Base-by-base conservation (phyloP, 2,797 vertebrate species). In the Propithecus perrieri region DNA sequence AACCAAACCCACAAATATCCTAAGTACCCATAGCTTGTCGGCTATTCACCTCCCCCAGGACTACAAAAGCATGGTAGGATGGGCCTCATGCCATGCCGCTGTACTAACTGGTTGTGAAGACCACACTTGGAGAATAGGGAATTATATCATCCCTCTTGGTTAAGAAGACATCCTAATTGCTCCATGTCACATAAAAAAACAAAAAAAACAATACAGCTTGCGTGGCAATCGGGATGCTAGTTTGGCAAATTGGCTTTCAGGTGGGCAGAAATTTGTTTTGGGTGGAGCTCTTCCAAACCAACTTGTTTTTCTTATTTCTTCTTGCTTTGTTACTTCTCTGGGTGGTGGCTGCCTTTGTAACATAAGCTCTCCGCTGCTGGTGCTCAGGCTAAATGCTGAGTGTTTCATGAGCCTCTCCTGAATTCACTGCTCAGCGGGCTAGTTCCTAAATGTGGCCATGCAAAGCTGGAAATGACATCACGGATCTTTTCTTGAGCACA, bases 251-350 rank as follows among this genome's bases (percentile, higher is more conserved):
- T 92, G 85, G 63, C 89, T 95, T 88, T 95, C 75, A 86, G 96
- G 88, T 95, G 92, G 96, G 93, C 65, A 92, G 96, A 74, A 86
- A 89, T 86, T 83, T 93, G 85, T 94, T 97, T 88, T 15, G 81
- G 95, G 74, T 97, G 95, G 96, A 95, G 67, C 33, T 41, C 81
- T 91, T 96, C 94, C 97, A 97, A 97, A 74, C 63, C 90, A 88
- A 71, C 94, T 92, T 96, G 85, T 95, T 98, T 97, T 97, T 95
- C 93, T 92, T 30, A 89, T 89, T 96, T 94, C 59, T 85, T 92
- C 46, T 76, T 80, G 67, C 85, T 95, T 65, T 81, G 61, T 92
- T 76, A 65, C 48, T 85, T 92, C 57, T 50, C 46, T 55, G 67
- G 75, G 75, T 72, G 57, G 65, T 59, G 75, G 90, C 74, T 67